These are phyloP conservation scores for Orthosia gracilis DNA, from an alignment of 2,888 invertebrate genomes.

Conservation along the genomic window DNA sequence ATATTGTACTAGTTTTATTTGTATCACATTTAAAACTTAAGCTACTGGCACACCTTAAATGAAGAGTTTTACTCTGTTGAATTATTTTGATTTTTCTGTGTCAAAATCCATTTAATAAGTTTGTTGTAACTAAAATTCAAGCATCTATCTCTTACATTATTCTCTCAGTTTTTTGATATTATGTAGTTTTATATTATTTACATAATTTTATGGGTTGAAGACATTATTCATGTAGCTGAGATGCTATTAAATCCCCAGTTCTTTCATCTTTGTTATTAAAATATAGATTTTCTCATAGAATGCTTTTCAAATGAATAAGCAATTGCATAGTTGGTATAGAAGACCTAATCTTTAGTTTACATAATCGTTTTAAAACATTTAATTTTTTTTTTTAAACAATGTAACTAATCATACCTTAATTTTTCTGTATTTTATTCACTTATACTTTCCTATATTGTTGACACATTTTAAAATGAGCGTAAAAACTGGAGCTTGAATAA, in stretches of 20 bases:
- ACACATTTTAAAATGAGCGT: neutral
- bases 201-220: slow-evolving; percentile 10
- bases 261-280: neutral
- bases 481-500: slow-evolving; percentile 13
- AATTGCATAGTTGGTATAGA: too few relatives aligned
- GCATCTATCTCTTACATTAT: slow-evolving; percentile 5
- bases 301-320: neutral
- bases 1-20: slow-evolving; percentile 68
- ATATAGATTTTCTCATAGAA: neutral
- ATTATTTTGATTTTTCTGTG: neutral
- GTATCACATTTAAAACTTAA: slow-evolving; percentile 83
- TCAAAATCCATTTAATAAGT: neutral
- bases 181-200: neutral
- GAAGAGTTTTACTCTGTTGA: slow-evolving; percentile 41
- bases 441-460: neutral
- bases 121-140: neutral
- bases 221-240: neutral
- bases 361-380: slow-evolving; percentile 32
- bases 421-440: neutral
- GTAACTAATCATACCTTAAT: neutral
- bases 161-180: neutral
- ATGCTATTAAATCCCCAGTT: neutral
- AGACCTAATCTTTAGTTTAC: slow-evolving; percentile 11
- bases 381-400: too few relatives aligned
- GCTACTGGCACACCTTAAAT: slow-evolving; percentile 71